These are phyloP conservation scores for Brachyhypopomus gauderio DNA, from an alignment of 2,113 vertebrate genomes.

Conservation along the genomic window DNA sequence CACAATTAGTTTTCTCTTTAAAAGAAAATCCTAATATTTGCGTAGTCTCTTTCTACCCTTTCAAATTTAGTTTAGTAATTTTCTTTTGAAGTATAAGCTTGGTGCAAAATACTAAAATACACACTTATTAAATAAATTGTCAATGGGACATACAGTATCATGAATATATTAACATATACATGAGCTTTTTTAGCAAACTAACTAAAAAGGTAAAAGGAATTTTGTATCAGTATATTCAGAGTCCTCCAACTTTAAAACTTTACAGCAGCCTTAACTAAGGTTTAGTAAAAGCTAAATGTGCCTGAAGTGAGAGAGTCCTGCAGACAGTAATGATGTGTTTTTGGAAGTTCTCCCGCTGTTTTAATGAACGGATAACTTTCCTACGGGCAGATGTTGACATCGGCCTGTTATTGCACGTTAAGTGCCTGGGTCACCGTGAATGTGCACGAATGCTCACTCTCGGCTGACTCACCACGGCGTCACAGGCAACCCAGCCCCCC, in stretches of 20 bases:
- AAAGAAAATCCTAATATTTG: no score
- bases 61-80: no score
- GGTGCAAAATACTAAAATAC: no score
- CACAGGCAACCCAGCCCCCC: background rate
- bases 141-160: background rate
- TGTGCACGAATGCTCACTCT: background rate
- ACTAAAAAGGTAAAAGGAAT: no score
- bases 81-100: no score
- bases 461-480: background rate
- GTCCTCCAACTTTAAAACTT: background rate
- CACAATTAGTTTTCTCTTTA: no score
- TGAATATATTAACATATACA: background rate
- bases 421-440: slow-evolving; percentile 28
- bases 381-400: slow-evolving; percentile 32
- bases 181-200: background rate
- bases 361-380: slow-evolving; percentile 35
- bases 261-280: background rate
- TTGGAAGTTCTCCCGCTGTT: slow-evolving; percentile 20
- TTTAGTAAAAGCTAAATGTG: background rate
- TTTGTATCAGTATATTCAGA: background rate
- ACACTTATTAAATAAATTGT: background rate
- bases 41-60: no score
- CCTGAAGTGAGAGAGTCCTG: background rate
- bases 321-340: slow-evolving; percentile 38
- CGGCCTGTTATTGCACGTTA: slow-evolving; percentile 9